phyloP scores from a whole-genome alignment of 2,797 vertebrate genomes.

The Pteronotus mesoamericanus region DNA sequence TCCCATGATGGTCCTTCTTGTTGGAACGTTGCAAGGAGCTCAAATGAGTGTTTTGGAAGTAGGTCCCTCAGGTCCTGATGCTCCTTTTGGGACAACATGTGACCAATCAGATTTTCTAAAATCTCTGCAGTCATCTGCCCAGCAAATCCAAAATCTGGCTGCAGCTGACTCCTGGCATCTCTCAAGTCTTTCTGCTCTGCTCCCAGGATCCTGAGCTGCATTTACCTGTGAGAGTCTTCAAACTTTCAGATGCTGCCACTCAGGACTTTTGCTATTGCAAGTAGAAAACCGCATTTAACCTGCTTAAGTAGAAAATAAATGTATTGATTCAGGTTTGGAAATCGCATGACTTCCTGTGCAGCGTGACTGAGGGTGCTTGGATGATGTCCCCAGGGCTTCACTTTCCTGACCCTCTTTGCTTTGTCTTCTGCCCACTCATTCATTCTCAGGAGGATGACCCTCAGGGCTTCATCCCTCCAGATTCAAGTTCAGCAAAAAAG shows the following conservation, averaged over 20 bases:
- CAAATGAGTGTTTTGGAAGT: not conserved
- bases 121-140: not conserved
- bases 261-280: slow-evolving; percentile 21
- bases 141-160: not conserved
- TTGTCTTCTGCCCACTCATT: not conserved
- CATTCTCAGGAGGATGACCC: not conserved
- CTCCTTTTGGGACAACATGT: not conserved
- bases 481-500: not conserved
- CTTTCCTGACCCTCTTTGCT: not conserved
- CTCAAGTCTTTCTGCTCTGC: not conserved
- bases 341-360: not conserved
- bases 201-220: not conserved
- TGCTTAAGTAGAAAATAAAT: slow-evolving; percentile 69
- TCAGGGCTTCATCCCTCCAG: not conserved
- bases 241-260: not conserved
- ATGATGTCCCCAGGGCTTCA: rapidly evolving
- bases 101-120: not conserved
- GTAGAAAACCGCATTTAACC: not conserved
- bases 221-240: not conserved
- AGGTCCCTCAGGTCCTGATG: not conserved
- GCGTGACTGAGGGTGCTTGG: not conserved
- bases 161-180: not conserved
- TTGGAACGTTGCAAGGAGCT: not conserved
- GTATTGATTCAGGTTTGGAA: not conserved
- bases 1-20: not conserved